Percentiles rank a stretch among this genome's conserved stretches.
phyloP scores from a whole-genome alignment of 2,113 vertebrate genomes.

The Tonatia bakeri region DNA sequence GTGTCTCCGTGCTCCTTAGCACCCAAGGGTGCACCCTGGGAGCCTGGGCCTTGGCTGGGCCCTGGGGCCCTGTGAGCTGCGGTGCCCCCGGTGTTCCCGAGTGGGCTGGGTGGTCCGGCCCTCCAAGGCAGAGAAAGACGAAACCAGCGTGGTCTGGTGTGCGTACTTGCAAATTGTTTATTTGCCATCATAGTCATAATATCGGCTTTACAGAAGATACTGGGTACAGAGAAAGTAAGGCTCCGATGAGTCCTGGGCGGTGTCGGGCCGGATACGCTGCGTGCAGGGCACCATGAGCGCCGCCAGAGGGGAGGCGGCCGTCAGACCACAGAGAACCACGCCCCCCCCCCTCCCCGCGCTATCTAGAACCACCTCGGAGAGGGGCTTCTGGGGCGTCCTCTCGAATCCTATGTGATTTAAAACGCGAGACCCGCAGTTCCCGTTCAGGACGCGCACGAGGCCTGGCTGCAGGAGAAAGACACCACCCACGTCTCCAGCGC shows the following conservation, averaged over 20 bases:
- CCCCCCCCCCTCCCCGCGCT: background rate
- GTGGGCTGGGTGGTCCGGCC: no score
- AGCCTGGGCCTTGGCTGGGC: background rate
- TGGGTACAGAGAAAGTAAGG: conserved; percentile 74
- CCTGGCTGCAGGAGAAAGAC: conserved; percentile 46
- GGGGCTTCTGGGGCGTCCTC: background rate
- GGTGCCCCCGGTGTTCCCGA: fast-evolving
- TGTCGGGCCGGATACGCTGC: conserved; percentile 75
- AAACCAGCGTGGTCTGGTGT: background rate
- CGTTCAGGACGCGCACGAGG: conserved; percentile 44
- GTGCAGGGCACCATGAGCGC: conserved; percentile 29
- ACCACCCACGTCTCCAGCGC: background rate
- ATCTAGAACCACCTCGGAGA: conserved; percentile 48
- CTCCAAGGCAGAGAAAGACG: conserved; percentile 45
- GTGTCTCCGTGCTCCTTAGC: background rate
- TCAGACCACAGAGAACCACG: fast-evolving
- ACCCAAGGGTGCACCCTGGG: fast-evolving
- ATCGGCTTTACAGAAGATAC: conserved; percentile 81
- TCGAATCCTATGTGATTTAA: conserved; percentile 46
- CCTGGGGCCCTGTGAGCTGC: background rate
- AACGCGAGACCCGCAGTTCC: conserved; percentile 1
- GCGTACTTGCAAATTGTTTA: conserved; percentile 79
- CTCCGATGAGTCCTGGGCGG: conserved; percentile 64
- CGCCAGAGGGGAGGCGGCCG: conserved; percentile 8
- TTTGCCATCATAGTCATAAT: conserved; percentile 80